phyloP scores from a whole-genome alignment of 2,113 vertebrate species.

The Todiramphus saurophagus region DNA sequence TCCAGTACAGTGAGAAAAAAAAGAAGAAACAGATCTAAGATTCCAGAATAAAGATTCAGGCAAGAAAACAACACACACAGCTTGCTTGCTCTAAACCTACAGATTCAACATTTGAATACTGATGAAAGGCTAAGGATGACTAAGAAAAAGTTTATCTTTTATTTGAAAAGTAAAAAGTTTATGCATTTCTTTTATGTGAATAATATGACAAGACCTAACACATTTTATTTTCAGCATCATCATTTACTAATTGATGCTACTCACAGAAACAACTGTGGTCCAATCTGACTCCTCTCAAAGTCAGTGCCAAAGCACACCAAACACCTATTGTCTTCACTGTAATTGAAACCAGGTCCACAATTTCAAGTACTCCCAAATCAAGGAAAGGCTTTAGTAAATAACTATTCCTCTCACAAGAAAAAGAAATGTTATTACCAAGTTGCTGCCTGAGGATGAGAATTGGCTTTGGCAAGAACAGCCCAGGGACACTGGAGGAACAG shows the following conservation, averaged over 20 bases:
- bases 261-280: neutral
- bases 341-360: neutral
- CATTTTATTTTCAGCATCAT: neutral
- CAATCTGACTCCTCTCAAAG: neutral
- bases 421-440: neutral
- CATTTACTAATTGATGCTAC: neutral
- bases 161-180: neutral
- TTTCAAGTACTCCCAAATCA: neutral
- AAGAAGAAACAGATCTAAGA: neutral
- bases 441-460: rapidly evolving
- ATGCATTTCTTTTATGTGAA: neutral
- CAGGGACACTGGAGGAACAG: neutral
- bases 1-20: neutral
- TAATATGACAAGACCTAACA: neutral
- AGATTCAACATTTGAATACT: neutral
- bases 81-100: neutral
- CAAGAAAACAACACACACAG: neutral
- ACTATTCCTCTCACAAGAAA: neutral
- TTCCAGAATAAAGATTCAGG: neutral
- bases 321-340: rapidly evolving
- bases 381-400: neutral
- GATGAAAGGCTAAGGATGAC: neutral
- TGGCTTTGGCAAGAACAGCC: neutral
- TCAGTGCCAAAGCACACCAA: neutral
- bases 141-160: neutral